phyloP scores from a whole-genome alignment of 2,888 invertebrate genomes.

The Cephus spinipes region DNA sequence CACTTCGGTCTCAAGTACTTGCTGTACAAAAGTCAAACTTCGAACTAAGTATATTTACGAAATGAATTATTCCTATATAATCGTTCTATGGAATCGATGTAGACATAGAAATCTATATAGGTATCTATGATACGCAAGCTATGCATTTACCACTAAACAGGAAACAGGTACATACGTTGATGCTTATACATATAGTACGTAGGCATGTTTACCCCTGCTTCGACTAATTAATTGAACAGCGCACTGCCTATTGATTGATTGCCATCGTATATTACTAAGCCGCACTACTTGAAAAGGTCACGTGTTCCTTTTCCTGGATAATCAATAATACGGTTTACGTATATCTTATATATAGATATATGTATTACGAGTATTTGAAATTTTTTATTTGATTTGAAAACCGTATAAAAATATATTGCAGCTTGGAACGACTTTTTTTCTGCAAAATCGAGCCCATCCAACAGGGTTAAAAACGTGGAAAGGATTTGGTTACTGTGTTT shows the following conservation, averaged over 20 bases:
- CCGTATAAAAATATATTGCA: neutral
- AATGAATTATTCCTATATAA: neutral
- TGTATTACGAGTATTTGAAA: neutral
- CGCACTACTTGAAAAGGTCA: neutral
- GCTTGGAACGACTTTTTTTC: neutral
- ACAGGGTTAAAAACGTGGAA: neutral
- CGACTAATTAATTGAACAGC: constrained; percentile 28
- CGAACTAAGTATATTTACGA: neutral
- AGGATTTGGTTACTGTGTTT: neutral
- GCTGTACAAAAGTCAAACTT: neutral
- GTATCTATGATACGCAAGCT: neutral
- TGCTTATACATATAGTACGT: neutral
- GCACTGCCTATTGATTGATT: neutral
- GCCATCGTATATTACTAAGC: neutral
- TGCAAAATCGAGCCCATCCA: neutral
- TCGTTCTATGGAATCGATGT: neutral
- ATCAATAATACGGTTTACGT: constrained; percentile 23
- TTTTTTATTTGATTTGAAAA: neutral
- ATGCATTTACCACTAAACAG: neutral
- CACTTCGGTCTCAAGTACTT: neutral
- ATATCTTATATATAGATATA: neutral
- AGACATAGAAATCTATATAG: neutral
- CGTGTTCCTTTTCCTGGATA: neutral
- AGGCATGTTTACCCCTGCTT: constrained; percentile 28
- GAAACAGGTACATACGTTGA: neutral